Evolutionary conservation across 2,888 invertebrate genomes (phyloP).

Genomic region (Myopa tessellatipennis): DNA sequence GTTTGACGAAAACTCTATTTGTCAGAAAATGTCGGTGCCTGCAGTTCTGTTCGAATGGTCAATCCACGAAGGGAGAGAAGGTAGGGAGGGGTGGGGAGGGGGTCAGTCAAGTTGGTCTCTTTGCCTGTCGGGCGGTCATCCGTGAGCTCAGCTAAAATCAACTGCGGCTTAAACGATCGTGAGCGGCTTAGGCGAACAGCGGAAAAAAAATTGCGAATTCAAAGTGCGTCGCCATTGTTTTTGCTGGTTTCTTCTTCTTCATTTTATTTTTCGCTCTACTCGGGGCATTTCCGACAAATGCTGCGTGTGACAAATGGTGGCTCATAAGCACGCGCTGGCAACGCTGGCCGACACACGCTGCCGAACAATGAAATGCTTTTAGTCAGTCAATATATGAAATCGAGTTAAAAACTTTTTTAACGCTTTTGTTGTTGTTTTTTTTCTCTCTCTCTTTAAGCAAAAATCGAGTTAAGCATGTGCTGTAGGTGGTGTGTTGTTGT

Average conservation of each 20-base stretch:
- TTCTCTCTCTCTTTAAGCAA: slow-evolving; percentile 20
- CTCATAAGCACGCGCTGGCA: neutral
- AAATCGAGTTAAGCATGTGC: slow-evolving; percentile 38
- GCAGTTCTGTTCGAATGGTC: neutral
- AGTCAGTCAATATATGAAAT: slow-evolving; percentile 43
- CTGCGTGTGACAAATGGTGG: slow-evolving; percentile 33
- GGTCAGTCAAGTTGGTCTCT: neutral
- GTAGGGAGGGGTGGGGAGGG: too few relatives aligned
- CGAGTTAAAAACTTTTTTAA: slow-evolving; percentile 42
- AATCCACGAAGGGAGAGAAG: neutral
- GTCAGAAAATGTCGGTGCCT: slow-evolving; percentile 10
- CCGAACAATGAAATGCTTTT: slow-evolving; percentile 46
- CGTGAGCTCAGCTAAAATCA: slow-evolving; percentile 53
- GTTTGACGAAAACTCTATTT: slow-evolving; percentile 30
- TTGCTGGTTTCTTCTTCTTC: neutral
- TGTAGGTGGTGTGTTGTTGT: neutral
- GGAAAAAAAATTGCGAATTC: slow-evolving; percentile 38
- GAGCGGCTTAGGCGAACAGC: slow-evolving; percentile 17
- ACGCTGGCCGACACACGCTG: slow-evolving; percentile 2
- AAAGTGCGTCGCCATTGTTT: slow-evolving; percentile 35
- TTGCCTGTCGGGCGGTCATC: neutral
- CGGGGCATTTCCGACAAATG: slow-evolving; percentile 29
- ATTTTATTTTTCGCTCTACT: neutral
- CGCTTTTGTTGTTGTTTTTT: too few relatives aligned
- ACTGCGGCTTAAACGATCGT: slow-evolving; percentile 50